These are phyloP conservation scores for Drosophila diplacantha DNA, from an alignment of 2,888 invertebrate species.

Conservation along the genomic window DNA sequence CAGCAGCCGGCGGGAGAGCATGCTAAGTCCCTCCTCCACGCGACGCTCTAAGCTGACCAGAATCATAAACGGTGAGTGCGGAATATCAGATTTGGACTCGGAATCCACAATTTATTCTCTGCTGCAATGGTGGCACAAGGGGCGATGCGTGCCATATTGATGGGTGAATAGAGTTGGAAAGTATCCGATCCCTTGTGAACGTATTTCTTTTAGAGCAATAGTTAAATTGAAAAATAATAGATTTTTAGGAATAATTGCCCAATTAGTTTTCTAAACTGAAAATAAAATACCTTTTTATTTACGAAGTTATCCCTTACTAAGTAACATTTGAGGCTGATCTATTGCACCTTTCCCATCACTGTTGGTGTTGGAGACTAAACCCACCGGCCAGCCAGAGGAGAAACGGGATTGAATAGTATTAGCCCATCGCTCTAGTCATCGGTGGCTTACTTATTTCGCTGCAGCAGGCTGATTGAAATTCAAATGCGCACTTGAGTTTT, in stretches of 20 bases:
- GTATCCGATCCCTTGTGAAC: not conserved
- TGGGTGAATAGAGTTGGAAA: conserved; percentile 15
- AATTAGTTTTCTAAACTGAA: no score
- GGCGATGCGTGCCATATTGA: conserved; percentile 51
- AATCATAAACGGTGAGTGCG: conserved; percentile 84
- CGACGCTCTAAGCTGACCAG: conserved; percentile 87
- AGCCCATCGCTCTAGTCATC: conserved; percentile 29
- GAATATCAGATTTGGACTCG: conserved; percentile 27
- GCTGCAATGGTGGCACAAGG: conserved; percentile 23
- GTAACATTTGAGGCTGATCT: not conserved
- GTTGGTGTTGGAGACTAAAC: not conserved
- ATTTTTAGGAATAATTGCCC: no score
- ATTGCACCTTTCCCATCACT: conserved; percentile 6
- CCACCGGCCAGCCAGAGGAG: not conserved
- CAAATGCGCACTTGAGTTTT: conserved; percentile 53
- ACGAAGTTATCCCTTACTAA: not conserved
- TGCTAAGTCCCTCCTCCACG: conserved; percentile 87
- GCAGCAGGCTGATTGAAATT: conserved; percentile 59
- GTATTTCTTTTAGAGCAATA: not conserved
- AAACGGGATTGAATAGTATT: conserved; percentile 14
- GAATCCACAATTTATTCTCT: conserved; percentile 30
- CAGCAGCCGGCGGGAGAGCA: conserved; percentile 80
- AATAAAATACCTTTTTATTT: not conserved
- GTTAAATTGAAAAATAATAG: not conserved
- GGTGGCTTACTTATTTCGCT: conserved; percentile 55